A percentile compares a stretch with the other conserved stretches of the same genome.
These are phyloP conservation scores for Xiphorhynchus elegans DNA, from an alignment of 2,113 vertebrate species.

Conservation along the genomic window DNA sequence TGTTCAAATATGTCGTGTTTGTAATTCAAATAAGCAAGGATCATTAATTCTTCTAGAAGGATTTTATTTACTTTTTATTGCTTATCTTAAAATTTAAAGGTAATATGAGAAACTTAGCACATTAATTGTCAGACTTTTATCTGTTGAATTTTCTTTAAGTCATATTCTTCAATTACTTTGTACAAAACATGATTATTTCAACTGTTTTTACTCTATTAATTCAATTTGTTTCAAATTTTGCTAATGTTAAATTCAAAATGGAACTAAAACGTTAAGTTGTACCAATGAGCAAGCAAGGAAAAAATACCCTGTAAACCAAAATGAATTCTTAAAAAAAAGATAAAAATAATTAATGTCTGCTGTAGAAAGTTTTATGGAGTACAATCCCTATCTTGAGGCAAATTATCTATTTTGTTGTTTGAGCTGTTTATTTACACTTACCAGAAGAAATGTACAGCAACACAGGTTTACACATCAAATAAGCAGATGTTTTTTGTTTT, in stretches of 20 bases:
- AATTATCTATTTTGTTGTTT: background rate
- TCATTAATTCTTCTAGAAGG: slow-evolving; percentile 64
- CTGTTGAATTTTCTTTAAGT: slow-evolving; percentile 14
- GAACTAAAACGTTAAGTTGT: slow-evolving; percentile 68
- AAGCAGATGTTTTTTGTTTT: background rate
- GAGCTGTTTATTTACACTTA: background rate
- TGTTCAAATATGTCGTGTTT: slow-evolving; percentile 54
- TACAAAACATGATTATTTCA: slow-evolving; percentile 45
- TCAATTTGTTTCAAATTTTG: slow-evolving; percentile 26
- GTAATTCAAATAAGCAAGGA: slow-evolving; percentile 62
- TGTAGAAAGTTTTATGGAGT: background rate
- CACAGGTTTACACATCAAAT: background rate
- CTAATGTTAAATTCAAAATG: slow-evolving; percentile 54
- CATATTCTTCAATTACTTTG: slow-evolving; percentile 23
- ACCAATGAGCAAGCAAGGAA: slow-evolving; percentile 57
- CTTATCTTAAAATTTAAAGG: slow-evolving; percentile 58
- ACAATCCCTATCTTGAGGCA: background rate
- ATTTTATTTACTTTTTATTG: slow-evolving; percentile 65
- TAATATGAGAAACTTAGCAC: slow-evolving; percentile 25
- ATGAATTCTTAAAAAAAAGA: slow-evolving; percentile 5
- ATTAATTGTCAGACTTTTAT: slow-evolving; percentile 61
- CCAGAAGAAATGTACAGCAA: background rate
- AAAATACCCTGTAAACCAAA: slow-evolving; percentile 60
- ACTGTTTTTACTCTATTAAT: background rate
- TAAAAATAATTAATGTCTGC: background rate